Evolutionary conservation across 2,797 vertebrate genomes (phyloP), one percentile per base, ranked within the genome.

Genomic region (Margarornis squamiger): DNA sequence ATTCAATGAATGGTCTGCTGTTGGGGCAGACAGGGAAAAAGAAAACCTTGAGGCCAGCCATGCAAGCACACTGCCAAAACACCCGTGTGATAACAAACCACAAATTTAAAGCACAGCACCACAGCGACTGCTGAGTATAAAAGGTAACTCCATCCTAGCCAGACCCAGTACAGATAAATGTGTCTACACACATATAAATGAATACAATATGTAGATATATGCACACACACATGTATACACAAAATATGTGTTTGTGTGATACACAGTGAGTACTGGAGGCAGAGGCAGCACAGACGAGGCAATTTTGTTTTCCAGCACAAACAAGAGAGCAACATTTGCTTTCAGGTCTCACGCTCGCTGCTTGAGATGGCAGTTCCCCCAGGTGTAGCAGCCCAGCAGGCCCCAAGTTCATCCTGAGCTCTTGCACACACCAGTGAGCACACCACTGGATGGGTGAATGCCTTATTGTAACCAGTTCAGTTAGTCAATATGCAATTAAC

Each of bases 401-500:
- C n/a, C 65, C 65, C 57, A 19, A 29, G 34, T 34, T 78, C 62
- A 27, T 49, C 45, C 34, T 48, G 39, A 29, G 68, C 39, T 80
- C 80, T 46, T 80, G 68, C 65, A 41, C 48, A 46, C 14, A 14
- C 12, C 65, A 27, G 34, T 9, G 29, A 80, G 46, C 46, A 48
- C 1, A 23, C 19, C 0, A 2, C 7, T 19, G 34, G 13, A 34
- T 80, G 46, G 66, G 5, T 27, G 51, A 71, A 15, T 46, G n/a
- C 70, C 49, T 87, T 41, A 19, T n/a, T 87, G 21, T 52, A 74
- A 74, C 21, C 39, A 67, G 61, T 67, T 94, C 62, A 39, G 34
- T 39, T 54, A 49, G 70, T 72, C 86, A 82, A 88, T 79, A 86
- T 21, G 54, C 63, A 75, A 65, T 94, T 84, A 89, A 63, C 82